Evolutionary conservation across 2,888 invertebrate species (phyloP).

Genomic region (Lottia scabra): DNA sequence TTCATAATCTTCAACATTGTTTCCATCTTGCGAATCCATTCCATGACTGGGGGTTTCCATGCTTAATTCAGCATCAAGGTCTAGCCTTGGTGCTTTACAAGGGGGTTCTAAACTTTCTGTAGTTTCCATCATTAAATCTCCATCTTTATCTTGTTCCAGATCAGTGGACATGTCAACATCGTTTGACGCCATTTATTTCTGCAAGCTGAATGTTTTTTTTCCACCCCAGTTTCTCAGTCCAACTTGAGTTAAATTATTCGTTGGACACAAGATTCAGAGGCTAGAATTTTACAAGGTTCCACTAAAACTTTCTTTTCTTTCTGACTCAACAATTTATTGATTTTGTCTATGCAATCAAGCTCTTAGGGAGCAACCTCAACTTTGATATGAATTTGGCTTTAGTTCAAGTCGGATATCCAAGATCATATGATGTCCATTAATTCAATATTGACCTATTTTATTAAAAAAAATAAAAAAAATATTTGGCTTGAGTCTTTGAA

Average conservation of each 20-base stretch:
- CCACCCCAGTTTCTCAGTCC: neutral
- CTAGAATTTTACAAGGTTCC: neutral
- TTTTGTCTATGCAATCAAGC: no score
- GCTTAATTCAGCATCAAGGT: no score
- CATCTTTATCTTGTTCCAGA: neutral
- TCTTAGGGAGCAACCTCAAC: no score
- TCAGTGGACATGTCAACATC: neutral
- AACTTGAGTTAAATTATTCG: neutral
- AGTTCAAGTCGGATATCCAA: no score
- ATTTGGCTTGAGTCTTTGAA: no score
- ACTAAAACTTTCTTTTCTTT: no score
- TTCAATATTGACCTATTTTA: no score
- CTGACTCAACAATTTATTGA: no score
- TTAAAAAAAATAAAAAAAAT: no score
- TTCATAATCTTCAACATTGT: neutral
- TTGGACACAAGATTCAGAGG: neutral
- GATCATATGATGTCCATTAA: no score
- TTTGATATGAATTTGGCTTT: no score
- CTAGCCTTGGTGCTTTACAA: conserved; percentile 9
- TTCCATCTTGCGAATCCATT: neutral
- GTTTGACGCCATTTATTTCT: neutral
- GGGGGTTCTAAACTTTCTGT: conserved; percentile 9
- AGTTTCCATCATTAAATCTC: neutral
- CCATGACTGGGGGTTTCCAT: neutral
- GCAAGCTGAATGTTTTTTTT: neutral